Evolutionary conservation across 2,797 vertebrate genomes (phyloP), one percentile per base, ranked within the genome.

Genomic region (Helarctos malayanus): DNA sequence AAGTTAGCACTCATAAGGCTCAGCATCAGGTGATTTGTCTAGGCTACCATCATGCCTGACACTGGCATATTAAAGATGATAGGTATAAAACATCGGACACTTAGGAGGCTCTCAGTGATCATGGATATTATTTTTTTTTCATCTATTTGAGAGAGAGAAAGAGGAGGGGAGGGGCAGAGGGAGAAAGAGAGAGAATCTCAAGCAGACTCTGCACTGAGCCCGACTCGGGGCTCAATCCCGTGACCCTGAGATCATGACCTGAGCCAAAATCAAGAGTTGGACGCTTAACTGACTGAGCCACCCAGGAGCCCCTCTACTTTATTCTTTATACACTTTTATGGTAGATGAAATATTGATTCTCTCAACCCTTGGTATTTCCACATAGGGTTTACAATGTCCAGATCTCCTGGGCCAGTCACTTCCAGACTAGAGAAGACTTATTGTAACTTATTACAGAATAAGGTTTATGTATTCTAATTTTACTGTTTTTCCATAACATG

Each of bases 301-400:
- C 65, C 18, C 0, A 11, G 18, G n/a, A 0, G 2, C 25, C 27
- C 32, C 21, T 71, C 32, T n/a, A 47, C 13, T 54, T 12, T 23
- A 56, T 59, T 85, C 76, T 63, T 76, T 47, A 87, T 29, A 78
- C 41, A 19, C 32, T 59, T 35, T 68, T 73, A 32, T 68, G 52
- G 23, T 19, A 4, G 65, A 76, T 86, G 41, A 76, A 93, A 89
- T 25, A 59, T 19, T 45, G 23, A 94, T 63, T 56, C 75, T 57
- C 68, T 68, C 29, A 18, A 5, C 18, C 14, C 13, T 82, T 7
- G 9, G n/a, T 29, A 68, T 61, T 27, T 59, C 52, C 23, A 76
- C 47, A 18, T 0, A 0, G 52, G 35, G n/a, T 38, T 14, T 61
- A 13, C 21, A 69, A 69, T 54, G 10, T 49, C 56, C 29, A 21